These are phyloP conservation scores for Montipora efflorescens DNA, from an alignment of 64 coral and sea anemone species.

Conservation along the genomic window DNA sequence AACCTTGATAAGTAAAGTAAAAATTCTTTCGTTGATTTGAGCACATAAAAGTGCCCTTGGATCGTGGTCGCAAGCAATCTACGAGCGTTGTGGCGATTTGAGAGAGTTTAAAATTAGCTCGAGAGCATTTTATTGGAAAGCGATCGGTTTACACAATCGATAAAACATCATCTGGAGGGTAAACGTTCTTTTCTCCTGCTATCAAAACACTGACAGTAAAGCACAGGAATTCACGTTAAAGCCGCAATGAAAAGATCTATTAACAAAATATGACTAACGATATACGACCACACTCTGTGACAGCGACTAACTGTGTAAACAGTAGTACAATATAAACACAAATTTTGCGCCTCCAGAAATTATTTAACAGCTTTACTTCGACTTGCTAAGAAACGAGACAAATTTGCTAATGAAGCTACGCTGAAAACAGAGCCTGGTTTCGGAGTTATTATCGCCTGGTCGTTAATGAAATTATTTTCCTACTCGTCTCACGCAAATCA, in stretches of 20 bases:
- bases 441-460: not conserved
- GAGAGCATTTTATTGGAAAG: not conserved
- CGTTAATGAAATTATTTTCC: slow-evolving; percentile 13
- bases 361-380: not conserved
- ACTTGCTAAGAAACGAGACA: not conserved
- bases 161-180: not conserved
- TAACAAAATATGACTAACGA: slow-evolving; percentile 52
- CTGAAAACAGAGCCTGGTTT: not conserved
- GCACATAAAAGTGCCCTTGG: not conserved
- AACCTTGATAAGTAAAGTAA: not conserved
- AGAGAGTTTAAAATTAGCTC: slow-evolving; percentile 5
- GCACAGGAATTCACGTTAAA: slow-evolving; percentile 20
- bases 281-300: not conserved
- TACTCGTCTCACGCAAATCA: slow-evolving; percentile 26
- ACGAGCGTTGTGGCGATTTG: not conserved
- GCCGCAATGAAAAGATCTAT: slow-evolving; percentile 26
- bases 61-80: not conserved
- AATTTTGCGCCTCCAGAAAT: slow-evolving; percentile 8
- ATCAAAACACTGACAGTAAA: slow-evolving; percentile 3
- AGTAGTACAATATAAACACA: slow-evolving; percentile 30
- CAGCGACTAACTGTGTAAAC: slow-evolving; percentile 10
- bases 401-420: not conserved
- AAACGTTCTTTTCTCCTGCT: slow-evolving; percentile 1
- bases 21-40: not conserved
- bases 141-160: slow-evolving; percentile 9